A percentile compares a stretch with the other conserved stretches of the same genome.
Evolutionary conservation across 2,113 vertebrate genomes (phyloP).

Genomic region (Irena cyanogastra): DNA sequence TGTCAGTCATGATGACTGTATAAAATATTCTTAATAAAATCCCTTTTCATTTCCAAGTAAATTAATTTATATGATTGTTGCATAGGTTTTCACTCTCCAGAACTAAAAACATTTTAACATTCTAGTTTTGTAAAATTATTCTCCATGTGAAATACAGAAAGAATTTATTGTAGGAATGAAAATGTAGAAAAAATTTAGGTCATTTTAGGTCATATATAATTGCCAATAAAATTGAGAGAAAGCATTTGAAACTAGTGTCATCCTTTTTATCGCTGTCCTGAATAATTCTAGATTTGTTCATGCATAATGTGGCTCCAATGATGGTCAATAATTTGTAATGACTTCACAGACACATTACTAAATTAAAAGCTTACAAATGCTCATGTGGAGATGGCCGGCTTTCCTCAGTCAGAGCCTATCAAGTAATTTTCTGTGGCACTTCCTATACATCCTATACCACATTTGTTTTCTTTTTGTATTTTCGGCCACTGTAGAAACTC

Average conservation of each 20-base stretch:
- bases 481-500: neutral
- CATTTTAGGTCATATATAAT: neutral
- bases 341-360: neutral
- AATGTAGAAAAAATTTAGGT: neutral
- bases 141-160: neutral
- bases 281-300: neutral
- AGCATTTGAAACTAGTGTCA: neutral
- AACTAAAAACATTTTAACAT: neutral
- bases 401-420: neutral
- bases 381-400: neutral
- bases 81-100: neutral
- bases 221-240: neutral
- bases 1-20: neutral
- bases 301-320: neutral
- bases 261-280: neutral
- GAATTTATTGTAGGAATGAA: neutral
- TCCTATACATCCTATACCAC: neutral
- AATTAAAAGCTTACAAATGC: neutral
- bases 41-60: neutral
- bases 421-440: neutral
- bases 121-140: neutral
- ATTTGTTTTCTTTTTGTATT: neutral
- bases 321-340: neutral
- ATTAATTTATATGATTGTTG: neutral
- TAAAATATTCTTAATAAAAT: neutral